A percentile compares a stretch with the other conserved stretches of the same genome.
phyloP scores from a whole-genome alignment of 1,140 invertebrate genomes.

The Notospermus geniculatus region DNA sequence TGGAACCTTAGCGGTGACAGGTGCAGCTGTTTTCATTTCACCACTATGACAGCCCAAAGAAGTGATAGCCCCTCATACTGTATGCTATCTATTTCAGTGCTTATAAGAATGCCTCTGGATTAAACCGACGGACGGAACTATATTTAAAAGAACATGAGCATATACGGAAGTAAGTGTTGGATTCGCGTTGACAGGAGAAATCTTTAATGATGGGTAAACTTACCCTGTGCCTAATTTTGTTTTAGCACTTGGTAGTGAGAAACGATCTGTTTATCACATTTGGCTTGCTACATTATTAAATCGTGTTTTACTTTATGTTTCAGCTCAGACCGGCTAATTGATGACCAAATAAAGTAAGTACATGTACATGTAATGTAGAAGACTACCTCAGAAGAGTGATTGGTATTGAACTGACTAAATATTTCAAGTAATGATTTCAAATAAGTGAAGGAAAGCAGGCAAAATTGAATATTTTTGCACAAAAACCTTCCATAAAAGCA shows the following conservation, averaged over 20 bases:
- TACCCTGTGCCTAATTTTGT: no score
- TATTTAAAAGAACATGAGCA: slow-evolving; percentile 92
- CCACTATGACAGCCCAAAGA: not conserved
- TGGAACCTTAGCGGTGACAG: slow-evolving; percentile 82
- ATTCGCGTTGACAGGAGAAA: no score
- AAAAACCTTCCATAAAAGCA: not conserved
- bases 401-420: no score
- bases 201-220: no score
- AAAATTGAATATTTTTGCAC: no score
- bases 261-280: no score
- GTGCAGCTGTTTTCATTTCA: slow-evolving; percentile 32
- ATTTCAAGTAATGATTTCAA: no score
- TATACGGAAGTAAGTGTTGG: slow-evolving; percentile 72
- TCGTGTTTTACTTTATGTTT: slow-evolving; percentile 47
- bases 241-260: no score
- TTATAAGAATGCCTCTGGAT: slow-evolving; percentile 64
- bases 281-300: no score
- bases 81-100: slow-evolving; percentile 58
- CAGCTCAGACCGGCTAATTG: slow-evolving; percentile 88
- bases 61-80: slow-evolving; percentile 15
- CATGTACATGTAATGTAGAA: no score
- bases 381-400: no score
- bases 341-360: slow-evolving; percentile 84
- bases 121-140: slow-evolving; percentile 81
- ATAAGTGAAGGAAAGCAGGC: no score